Evolutionary conservation across 1,140 invertebrate genomes (phyloP).

Genomic region (Aphelinus atriplicis): DNA sequence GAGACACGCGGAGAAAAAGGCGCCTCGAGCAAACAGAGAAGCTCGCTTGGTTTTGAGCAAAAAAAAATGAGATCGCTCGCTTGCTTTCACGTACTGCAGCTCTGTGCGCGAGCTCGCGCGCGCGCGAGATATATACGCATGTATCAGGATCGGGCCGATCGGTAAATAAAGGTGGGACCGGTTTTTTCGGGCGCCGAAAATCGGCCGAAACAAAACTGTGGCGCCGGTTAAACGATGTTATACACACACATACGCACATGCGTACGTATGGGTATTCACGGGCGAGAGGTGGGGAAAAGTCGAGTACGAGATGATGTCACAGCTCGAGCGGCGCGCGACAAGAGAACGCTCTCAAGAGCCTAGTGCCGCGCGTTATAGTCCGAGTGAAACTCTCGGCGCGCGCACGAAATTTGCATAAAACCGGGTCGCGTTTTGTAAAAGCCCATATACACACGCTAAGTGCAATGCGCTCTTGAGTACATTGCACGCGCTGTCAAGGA

Average conservation of each 20-base stretch:
- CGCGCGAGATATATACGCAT: conserved; percentile 1
- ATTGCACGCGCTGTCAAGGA: background rate
- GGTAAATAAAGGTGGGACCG: conserved; percentile 31
- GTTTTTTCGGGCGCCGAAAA: background rate
- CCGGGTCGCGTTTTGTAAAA: conserved; percentile 20
- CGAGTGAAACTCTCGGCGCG: conserved; percentile 11
- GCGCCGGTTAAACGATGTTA: too few species aligned
- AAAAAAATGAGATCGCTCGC: conserved; percentile 22
- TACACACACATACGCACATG: too few species aligned
- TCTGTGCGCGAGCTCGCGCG: background rate
- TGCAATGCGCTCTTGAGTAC: conserved; percentile 1
- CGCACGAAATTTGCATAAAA: conserved; percentile 33
- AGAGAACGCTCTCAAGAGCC: conserved; percentile 8
- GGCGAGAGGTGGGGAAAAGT: background rate
- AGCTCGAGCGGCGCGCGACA: background rate
- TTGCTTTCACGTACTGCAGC: conserved; percentile 26
- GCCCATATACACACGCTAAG: background rate
- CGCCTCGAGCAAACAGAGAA: too few species aligned
- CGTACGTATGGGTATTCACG: too few species aligned
- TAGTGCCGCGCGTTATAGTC: background rate
- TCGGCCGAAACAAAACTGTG: background rate
- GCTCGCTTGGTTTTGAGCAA: too few species aligned
- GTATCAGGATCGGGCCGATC: background rate
- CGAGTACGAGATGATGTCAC: conserved; percentile 24
- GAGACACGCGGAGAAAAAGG: too few species aligned